A percentile compares a stretch with the other conserved stretches of the same genome.
These are phyloP conservation scores for Diadophis punctatus DNA, from an alignment of 2,113 vertebrate species.

Conservation along the genomic window DNA sequence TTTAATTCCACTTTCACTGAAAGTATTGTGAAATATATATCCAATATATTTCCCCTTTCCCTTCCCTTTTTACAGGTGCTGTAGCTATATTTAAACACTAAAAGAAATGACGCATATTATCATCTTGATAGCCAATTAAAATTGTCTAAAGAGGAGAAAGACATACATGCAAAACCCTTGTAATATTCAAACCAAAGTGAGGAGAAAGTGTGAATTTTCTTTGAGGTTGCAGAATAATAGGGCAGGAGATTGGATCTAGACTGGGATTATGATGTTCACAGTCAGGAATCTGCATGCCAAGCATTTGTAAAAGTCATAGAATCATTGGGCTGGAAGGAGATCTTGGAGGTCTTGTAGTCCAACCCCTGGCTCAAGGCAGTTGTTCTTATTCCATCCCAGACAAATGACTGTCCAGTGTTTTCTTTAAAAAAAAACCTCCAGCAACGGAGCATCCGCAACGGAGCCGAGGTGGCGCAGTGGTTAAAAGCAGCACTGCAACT, in stretches of 20 bases:
- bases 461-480: no score
- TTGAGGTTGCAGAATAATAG: not conserved
- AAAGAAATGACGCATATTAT: constrained; percentile 4
- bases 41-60: not conserved
- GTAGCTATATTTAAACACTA: not conserved
- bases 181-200: not conserved
- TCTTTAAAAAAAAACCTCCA: no score
- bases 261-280: not conserved
- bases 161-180: not conserved
- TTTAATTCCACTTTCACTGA: not conserved
- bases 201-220: not conserved
- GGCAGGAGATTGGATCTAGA: not conserved
- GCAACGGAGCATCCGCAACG: no score
- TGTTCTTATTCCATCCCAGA: not conserved
- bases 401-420: no score
- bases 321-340: not conserved
- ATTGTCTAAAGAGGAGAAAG: not conserved
- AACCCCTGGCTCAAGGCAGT: not conserved
- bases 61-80: accelerated
- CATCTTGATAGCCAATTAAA: not conserved
- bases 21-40: not conserved
- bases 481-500: no score
- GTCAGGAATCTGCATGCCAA: not conserved
- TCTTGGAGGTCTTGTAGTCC: not conserved
- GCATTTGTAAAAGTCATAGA: not conserved